These are phyloP conservation scores for Burhinus oedicnemus DNA, from an alignment of 2,113 vertebrate genomes.

Conservation along the genomic window DNA sequence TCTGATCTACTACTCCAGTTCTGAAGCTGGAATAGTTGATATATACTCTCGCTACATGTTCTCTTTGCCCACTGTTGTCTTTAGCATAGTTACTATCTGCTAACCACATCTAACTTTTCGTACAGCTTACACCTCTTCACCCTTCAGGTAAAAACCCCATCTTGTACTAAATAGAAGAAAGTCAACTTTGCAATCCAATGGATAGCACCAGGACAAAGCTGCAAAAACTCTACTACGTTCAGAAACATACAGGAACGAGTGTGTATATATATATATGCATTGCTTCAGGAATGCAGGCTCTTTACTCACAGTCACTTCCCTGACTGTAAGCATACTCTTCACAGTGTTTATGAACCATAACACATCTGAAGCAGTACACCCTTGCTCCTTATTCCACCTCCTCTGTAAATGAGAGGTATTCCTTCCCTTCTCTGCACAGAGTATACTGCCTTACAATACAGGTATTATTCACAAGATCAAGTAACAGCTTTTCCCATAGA, in stretches of 20 bases:
- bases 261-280: accelerated
- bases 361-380: background rate
- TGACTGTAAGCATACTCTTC: background rate
- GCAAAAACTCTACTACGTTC: background rate
- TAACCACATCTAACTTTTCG: background rate
- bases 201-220: background rate
- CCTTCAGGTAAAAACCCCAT: background rate
- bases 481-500: background rate
- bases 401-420: background rate
- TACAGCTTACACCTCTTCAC: background rate
- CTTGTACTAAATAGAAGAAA: background rate
- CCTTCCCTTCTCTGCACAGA: background rate
- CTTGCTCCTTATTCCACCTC: background rate
- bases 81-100: background rate
- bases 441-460: background rate
- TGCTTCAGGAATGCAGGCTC: background rate
- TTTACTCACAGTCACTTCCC: background rate
- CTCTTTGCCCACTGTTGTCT: background rate
- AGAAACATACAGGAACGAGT: background rate
- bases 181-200: background rate
- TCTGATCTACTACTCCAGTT: background rate
- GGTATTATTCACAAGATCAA: background rate
- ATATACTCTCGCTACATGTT: accelerated
- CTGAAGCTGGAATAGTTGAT: background rate
- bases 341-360: background rate